A percentile compares a stretch with the other conserved stretches of the same genome.
These are phyloP conservation scores for Drosophila anomalata DNA, from an alignment of 2,888 invertebrate genomes.

Conservation along the genomic window DNA sequence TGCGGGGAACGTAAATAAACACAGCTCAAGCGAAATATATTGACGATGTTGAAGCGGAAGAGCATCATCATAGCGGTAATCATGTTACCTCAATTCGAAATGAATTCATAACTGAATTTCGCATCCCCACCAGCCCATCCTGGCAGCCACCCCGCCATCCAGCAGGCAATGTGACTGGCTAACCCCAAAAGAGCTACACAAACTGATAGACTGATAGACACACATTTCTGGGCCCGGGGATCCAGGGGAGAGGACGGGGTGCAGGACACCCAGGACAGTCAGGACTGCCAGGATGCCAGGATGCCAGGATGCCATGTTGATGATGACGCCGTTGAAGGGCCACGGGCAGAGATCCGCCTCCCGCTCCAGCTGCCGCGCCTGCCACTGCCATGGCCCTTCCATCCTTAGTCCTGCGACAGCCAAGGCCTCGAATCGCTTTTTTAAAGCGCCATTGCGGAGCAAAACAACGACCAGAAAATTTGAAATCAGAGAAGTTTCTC, in stretches of 20 bases:
- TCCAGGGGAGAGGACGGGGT: not conserved
- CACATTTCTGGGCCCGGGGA: not conserved
- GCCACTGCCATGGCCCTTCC: not conserved
- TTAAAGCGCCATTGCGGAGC: slow-evolving; percentile 20
- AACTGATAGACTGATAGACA: slow-evolving; percentile 34
- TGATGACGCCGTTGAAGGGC: slow-evolving; percentile 39
- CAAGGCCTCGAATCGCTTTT: slow-evolving; percentile 34
- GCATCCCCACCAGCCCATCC: slow-evolving; percentile 48
- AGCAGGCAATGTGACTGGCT: slow-evolving; percentile 42
- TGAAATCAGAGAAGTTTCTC: slow-evolving; percentile 12
- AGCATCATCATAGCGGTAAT: slow-evolving; percentile 82
- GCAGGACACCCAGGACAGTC: slow-evolving; percentile 13
- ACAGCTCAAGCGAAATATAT: slow-evolving; percentile 76
- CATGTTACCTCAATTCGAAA: slow-evolving; percentile 83
- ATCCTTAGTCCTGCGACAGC: slow-evolving; percentile 15
- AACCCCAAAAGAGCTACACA: slow-evolving; percentile 45
- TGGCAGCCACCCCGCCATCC: slow-evolving; percentile 17
- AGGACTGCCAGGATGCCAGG: slow-evolving; percentile 42
- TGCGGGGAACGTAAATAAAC: slow-evolving; percentile 68
- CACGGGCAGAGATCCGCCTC: not conserved
- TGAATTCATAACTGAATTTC: slow-evolving; percentile 84
- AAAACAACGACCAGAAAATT: slow-evolving; percentile 29
- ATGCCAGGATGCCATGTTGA: slow-evolving; percentile 47
- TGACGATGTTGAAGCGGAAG: slow-evolving; percentile 76
- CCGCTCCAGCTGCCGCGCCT: not conserved